Conservation (phyloP, 2,888 invertebrate species). For the Ormyrus pomaceus region DNA sequence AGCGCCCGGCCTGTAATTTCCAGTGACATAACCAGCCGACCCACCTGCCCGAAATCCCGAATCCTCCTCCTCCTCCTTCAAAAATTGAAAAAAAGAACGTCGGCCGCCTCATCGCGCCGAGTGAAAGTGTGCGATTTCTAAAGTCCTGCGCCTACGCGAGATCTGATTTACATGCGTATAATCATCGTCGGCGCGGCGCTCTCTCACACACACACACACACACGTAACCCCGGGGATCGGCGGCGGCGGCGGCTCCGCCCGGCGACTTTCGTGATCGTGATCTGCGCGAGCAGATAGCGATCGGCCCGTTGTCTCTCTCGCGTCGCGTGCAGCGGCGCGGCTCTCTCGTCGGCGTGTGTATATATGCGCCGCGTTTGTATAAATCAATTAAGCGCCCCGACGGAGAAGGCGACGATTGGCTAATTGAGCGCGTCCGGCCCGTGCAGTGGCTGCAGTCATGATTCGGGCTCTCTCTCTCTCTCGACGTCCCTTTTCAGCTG, state of each 20-base stretch:
- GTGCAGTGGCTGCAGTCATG: no score
- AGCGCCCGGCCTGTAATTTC: neutral
- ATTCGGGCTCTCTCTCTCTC: no score
- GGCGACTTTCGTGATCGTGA: slow-evolving; percentile 55
- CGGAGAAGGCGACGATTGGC: slow-evolving; percentile 51
- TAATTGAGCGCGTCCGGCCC: slow-evolving; percentile 60
- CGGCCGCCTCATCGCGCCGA: slow-evolving; percentile 24
- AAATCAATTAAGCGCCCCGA: slow-evolving; percentile 64
- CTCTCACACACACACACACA: neutral
- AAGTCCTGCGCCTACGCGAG: slow-evolving; percentile 6
- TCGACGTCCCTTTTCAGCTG: no score
- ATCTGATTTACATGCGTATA: slow-evolving; percentile 33
- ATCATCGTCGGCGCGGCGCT: neutral
- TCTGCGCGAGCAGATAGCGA: slow-evolving; percentile 62
- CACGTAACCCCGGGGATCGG: neutral
- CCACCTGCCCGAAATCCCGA: neutral
- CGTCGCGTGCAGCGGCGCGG: slow-evolving; percentile 39
- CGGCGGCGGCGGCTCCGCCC: neutral
- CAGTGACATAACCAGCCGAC: neutral
- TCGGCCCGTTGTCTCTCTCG: slow-evolving; percentile 53
- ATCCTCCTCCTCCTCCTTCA: neutral
- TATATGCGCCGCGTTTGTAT: slow-evolving; percentile 59
- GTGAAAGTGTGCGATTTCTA: slow-evolving; percentile 46
- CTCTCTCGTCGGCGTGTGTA: neutral
- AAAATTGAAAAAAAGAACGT: no score